Conservation (phyloP, 2,113 vertebrate genomes). For the Cyphomyrus plagiostoma region DNA sequence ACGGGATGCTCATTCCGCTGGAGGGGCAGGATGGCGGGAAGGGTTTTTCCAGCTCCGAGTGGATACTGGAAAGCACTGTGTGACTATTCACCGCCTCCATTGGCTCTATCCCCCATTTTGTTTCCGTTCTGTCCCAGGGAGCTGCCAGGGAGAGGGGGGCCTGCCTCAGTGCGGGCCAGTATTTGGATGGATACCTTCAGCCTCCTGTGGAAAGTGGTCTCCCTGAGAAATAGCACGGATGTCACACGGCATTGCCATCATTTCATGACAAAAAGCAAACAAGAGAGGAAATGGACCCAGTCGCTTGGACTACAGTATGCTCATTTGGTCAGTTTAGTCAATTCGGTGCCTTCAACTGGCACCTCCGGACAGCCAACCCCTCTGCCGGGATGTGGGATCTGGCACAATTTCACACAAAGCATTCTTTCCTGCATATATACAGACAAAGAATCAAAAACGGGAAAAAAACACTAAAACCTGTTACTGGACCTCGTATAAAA, state of each 20-base stretch:
- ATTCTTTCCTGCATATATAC: constrained; percentile 66
- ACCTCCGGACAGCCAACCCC: constrained; percentile 31
- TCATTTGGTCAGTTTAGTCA: constrained; percentile 40
- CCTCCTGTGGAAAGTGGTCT: constrained; percentile 53
- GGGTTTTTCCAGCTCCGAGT: constrained; percentile 76
- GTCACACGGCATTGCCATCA: constrained; percentile 8
- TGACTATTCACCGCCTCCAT: constrained; percentile 54
- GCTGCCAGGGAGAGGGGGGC: constrained; percentile 43
- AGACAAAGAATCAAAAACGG: constrained; percentile 39
- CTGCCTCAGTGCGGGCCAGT: constrained; percentile 45
- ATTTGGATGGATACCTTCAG: constrained; percentile 57
- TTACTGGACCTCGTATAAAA: constrained; percentile 73
- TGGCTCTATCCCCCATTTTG: constrained; percentile 27
- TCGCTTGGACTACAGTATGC: constrained; percentile 24
- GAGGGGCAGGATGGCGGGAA: constrained; percentile 60
- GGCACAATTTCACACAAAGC: constrained; percentile 67
- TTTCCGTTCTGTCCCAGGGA: constrained; percentile 31
- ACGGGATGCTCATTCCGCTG: constrained; percentile 69
- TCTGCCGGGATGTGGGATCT: constrained; percentile 23
- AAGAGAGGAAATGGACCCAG: constrained; percentile 23
- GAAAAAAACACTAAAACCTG: constrained; percentile 37
- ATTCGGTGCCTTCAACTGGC: constrained; percentile 76
- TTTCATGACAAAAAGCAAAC: constrained; percentile 17
- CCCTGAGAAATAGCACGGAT: constrained; percentile 36
- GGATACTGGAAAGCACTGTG: constrained; percentile 89